Conservation (phyloP, 2,797 vertebrate genomes). For the Acipenser ruthenus region DNA sequence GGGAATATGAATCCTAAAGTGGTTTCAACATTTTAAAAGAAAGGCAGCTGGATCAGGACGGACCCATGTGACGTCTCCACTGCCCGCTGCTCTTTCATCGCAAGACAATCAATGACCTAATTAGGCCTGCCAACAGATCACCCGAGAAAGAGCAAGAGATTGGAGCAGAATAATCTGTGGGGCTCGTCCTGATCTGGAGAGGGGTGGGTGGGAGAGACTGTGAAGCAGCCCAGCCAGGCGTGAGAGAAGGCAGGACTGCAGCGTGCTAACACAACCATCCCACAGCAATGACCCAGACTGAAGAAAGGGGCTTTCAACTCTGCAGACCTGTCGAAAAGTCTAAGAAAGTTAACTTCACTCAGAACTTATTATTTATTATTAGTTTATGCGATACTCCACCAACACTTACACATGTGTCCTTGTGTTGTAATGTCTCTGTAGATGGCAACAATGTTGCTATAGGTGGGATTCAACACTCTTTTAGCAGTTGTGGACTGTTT, state of each 20-base stretch:
- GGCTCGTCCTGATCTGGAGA: neutral
- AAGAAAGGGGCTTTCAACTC: too few species aligned
- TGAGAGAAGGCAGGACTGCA: neutral
- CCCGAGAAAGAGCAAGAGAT: slow-evolving; percentile 19
- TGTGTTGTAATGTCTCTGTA: neutral
- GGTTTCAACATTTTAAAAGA: slow-evolving; percentile 9
- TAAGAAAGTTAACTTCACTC: too few species aligned
- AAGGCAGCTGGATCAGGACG: slow-evolving; percentile 45
- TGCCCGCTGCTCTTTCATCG: slow-evolving; percentile 38
- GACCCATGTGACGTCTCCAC: slow-evolving; percentile 43
- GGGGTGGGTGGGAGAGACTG: neutral
- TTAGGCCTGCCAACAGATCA: slow-evolving; percentile 31
- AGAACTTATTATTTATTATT: neutral
- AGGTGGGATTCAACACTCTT: too few species aligned
- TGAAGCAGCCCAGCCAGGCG: neutral
- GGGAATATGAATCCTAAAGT: too few species aligned
- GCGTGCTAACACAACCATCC: too few species aligned
- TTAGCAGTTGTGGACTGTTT: too few species aligned
- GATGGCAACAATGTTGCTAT: too few species aligned
- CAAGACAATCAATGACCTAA: slow-evolving; percentile 43
- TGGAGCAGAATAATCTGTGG: neutral
- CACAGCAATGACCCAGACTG: too few species aligned
- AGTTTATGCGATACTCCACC: neutral
- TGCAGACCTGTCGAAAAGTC: too few species aligned
- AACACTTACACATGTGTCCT: neutral